Base-by-base conservation (phyloP, 2,113 vertebrate species). In the Passer montanus region DNA sequence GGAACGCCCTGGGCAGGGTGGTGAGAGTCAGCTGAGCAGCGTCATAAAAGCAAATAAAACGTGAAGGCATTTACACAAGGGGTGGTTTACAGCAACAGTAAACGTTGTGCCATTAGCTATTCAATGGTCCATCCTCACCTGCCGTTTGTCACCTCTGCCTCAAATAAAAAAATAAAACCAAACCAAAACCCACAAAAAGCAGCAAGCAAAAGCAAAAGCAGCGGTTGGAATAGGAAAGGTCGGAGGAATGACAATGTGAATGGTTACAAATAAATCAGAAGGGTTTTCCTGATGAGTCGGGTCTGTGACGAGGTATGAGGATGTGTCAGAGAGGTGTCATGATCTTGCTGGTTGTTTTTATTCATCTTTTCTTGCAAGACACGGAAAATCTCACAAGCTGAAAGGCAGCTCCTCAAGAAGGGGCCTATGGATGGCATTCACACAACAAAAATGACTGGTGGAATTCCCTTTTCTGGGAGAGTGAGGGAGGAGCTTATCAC, bases 191-290 rank as follows among this genome's bases (percentile, higher is more conserved):
- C 11, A 56, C 49, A 49, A 62, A 70, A 63, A n/a, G 16, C 80
- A 84, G 73, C 84, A 37, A 87, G 91, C 84, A 68, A 88, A 77
- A 86, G 87, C 95, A 92, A 91, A 95, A 89, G 87, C 90, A 73
- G 94, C 37, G 21, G 75, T 74, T 63, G 87, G 31, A 74, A 95
- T 0, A 79, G 91, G 87, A 87, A 59, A n/a, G 43, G 73, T 75
- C 91, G 27, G 75, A 50, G 64, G 67, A 75, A 91, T 92, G 91
- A n/a, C 33, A 50, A 60, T 73, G 70, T 4, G 6, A 60, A 90
- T 93, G 94, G 55, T 19, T 9, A 82, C 68, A 91, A 81, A 84
- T 33, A 24, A 43, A 72, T 5, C 46, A 62, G 75, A n/a, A 33
- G 50, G 52, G 74, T 17, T 49, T 47, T 66, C 53, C 83, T 44